phyloP scores from a whole-genome alignment of 1,140 invertebrate species.

The Listronotus bonariensis region DNA sequence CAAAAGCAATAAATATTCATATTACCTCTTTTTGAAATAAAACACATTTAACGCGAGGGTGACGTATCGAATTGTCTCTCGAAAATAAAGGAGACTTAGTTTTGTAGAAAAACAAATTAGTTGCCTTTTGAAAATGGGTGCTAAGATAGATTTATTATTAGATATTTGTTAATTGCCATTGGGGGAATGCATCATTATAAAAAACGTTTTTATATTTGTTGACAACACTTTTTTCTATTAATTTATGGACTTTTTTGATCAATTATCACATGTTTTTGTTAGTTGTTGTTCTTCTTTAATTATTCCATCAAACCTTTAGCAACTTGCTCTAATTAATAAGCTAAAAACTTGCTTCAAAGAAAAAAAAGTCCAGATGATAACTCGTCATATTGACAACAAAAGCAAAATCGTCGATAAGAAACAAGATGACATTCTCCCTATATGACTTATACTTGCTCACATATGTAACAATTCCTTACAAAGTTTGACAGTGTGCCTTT shows the following conservation, averaged over 20 bases:
- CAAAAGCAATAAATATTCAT: too few species aligned
- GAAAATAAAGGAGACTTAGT: background rate
- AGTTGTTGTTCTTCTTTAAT: too few species aligned
- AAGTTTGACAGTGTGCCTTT: constrained; percentile 35
- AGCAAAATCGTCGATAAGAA: too few species aligned
- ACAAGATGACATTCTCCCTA: background rate
- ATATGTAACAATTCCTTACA: constrained; percentile 26
- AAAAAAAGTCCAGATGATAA: too few species aligned
- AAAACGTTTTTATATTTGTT: background rate
- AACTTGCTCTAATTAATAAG: too few species aligned
- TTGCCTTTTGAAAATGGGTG: constrained; percentile 26
- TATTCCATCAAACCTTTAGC: too few species aligned
- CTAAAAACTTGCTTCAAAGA: too few species aligned
- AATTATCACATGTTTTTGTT: too few species aligned
- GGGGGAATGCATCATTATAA: background rate
- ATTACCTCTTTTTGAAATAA: background rate
- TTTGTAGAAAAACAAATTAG: constrained; percentile 12
- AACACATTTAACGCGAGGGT: background rate
- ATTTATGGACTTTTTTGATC: too few species aligned
- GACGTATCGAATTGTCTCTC: background rate
- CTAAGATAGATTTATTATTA: constrained; percentile 7
- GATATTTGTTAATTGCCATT: background rate
- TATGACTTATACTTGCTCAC: constrained; percentile 9
- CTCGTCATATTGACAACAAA: too few species aligned
- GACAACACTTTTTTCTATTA: background rate